Base-by-base conservation (phyloP, 2,113 vertebrate genomes). In the Prunella fulvescens region DNA sequence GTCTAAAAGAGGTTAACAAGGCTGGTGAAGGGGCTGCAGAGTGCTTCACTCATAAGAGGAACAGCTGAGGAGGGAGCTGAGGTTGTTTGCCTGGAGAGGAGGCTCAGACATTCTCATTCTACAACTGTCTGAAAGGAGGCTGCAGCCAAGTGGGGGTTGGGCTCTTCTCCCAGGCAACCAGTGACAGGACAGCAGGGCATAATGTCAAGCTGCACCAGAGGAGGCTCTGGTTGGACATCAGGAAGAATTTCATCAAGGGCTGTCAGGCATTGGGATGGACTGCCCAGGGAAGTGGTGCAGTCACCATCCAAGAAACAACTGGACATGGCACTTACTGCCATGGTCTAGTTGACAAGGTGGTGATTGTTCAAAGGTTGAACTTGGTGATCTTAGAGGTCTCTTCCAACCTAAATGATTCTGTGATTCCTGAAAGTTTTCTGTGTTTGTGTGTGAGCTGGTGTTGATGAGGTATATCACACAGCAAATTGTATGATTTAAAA, bases 361-460 rank as follows among this genome's bases (percentile, higher is more conserved):
- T 60, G 14, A 13, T 53, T 6, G 7, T 39, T 60, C 47, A 31
- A 54, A 54, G n/a, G 19, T 29, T 60, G n/a, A 6, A 25, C 45
- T 47, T 7, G 2, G 60, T 60, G n/a, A 8, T 53, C 53, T 25
- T 60, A 47, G 17, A 67, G n/a, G 14, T 40, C 24, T 60, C 35
- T 74, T 61, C 53, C 39, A 76, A 25, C 24, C 25, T 31, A 35
- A 76, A 76, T 76, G 25, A 47, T 81, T 31, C 11, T 18, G 5
- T 60, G 53, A 11, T 71, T 67, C 35, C 62, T 80, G 18, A 50
- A 83, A 54, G 11, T 51, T 12, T 51, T 64, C 29, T 9, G 5
- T 1, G 0, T 72, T 69, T 3, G 1, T 80, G 3, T 35, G 15
- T 62, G 11, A 37, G 9, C 33, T 72, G 14, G 3, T 74, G 39